phyloP scores from a whole-genome alignment of 2,888 invertebrate genomes.

The Heliothis peltigera region DNA sequence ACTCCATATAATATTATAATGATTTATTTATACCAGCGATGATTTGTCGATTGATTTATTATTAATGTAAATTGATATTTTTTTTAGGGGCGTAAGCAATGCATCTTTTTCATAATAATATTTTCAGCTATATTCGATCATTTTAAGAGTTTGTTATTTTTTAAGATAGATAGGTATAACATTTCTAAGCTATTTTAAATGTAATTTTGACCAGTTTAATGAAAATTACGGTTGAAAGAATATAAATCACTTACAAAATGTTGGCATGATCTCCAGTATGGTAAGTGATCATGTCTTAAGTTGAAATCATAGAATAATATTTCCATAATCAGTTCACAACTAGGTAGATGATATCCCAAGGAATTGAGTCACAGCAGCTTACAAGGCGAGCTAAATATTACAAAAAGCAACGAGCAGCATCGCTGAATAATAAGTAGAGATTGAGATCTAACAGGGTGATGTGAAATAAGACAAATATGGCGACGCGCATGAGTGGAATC shows the following conservation, averaged over 20 bases:
- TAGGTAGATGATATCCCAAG: constrained; percentile 50
- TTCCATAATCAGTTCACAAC: constrained; percentile 48
- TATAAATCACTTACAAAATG: not conserved
- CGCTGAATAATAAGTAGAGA: constrained; percentile 84
- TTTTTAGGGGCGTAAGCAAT: too few species aligned
- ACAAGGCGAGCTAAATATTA: constrained; percentile 69
- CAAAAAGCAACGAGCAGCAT: constrained; percentile 73
- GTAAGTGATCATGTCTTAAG: constrained; percentile 6
- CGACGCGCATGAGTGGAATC: constrained; percentile 80
- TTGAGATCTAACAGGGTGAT: constrained; percentile 86
- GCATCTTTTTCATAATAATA: too few species aligned
- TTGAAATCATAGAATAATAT: constrained; percentile 29
- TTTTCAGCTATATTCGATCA: too few species aligned
- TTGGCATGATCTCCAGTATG: not conserved
- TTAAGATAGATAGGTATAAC: too few species aligned
- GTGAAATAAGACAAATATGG: constrained; percentile 88
- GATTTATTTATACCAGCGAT: too few species aligned
- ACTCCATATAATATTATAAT: too few species aligned
- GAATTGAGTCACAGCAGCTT: constrained; percentile 66
- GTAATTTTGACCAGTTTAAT: too few species aligned
- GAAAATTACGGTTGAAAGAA: too few species aligned
- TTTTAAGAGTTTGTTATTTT: too few species aligned
- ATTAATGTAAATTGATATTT: too few species aligned
- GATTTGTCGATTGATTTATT: too few species aligned
- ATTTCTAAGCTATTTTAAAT: too few species aligned